Percentiles rank a stretch among this genome's conserved stretches.
Conservation (phyloP, 2,797 vertebrate genomes). For the Furcifer pardalis region DNA sequence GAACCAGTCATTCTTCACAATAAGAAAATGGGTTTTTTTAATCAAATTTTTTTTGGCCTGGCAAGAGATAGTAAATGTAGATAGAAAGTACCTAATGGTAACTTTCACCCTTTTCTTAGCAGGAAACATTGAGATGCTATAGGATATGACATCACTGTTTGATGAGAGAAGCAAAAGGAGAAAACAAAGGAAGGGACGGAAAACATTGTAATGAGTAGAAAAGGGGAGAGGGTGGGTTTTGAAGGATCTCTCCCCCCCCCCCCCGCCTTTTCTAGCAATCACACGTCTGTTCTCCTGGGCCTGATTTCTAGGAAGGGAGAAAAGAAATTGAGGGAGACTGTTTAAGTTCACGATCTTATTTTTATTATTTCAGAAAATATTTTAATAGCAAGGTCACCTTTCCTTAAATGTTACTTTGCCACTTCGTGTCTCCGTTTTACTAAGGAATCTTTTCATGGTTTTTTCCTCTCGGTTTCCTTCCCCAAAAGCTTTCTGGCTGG, state of each 20-base stretch:
- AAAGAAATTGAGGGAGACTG: conserved; percentile 45
- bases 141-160: conserved; percentile 78
- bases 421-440: conserved; percentile 74
- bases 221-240: background rate
- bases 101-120: conserved; percentile 79
- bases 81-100: conserved; percentile 56
- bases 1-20: background rate
- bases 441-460: conserved; percentile 87
- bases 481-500: conserved; percentile 86
- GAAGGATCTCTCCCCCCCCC: background rate
- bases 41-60: no score
- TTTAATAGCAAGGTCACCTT: conserved; percentile 77
- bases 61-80: background rate
- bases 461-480: conserved; percentile 86
- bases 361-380: conserved; percentile 75
- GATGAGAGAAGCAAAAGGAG: conserved; percentile 65
- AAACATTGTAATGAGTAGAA: conserved; percentile 64
- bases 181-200: conserved; percentile 26
- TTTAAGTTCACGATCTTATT: conserved; percentile 69
- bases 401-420: conserved; percentile 76
- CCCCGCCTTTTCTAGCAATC: background rate
- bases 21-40: background rate
- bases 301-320: conserved; percentile 49
- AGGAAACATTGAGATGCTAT: conserved; percentile 78
- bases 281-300: background rate